Evolutionary conservation across 2,797 vertebrate species (phyloP).

Genomic region (Anguilla megastoma): DNA sequence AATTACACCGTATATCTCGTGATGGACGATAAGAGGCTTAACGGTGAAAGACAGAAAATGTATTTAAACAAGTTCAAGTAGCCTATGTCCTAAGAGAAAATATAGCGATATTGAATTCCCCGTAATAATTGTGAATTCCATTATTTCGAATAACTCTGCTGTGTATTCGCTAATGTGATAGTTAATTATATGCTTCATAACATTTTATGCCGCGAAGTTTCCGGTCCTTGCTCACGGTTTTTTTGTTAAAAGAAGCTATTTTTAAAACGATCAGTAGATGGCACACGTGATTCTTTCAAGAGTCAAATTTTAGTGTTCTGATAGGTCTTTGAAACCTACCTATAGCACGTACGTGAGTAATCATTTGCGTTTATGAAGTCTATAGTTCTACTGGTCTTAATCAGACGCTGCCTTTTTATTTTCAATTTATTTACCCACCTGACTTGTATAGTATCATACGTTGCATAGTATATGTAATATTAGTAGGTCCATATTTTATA

Average conservation of each 20-base stretch:
- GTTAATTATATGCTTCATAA: not conserved
- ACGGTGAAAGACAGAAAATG: not conserved
- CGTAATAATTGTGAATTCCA: too few species aligned
- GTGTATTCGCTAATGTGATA: not conserved
- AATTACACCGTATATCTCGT: not conserved
- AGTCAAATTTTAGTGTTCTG: not conserved
- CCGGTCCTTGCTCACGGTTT: not conserved
- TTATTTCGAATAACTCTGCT: too few species aligned
- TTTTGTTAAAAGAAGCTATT: not conserved
- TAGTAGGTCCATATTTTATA: not conserved
- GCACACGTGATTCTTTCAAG: slow-evolving; percentile 10
- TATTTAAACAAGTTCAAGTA: not conserved
- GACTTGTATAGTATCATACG: not conserved
- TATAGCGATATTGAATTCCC: not conserved
- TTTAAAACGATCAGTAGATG: slow-evolving; percentile 33
- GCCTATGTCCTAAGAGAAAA: not conserved
- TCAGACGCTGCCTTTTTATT: not conserved
- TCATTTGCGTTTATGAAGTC: not conserved
- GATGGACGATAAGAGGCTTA: not conserved
- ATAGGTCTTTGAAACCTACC: too few species aligned
- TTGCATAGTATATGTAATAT: not conserved
- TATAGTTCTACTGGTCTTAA: not conserved
- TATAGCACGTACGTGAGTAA: not conserved
- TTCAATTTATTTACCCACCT: not conserved
- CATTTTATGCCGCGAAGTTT: not conserved